phyloP scores from a whole-genome alignment of 2,113 vertebrate genomes.

The Panthera leo region DNA sequence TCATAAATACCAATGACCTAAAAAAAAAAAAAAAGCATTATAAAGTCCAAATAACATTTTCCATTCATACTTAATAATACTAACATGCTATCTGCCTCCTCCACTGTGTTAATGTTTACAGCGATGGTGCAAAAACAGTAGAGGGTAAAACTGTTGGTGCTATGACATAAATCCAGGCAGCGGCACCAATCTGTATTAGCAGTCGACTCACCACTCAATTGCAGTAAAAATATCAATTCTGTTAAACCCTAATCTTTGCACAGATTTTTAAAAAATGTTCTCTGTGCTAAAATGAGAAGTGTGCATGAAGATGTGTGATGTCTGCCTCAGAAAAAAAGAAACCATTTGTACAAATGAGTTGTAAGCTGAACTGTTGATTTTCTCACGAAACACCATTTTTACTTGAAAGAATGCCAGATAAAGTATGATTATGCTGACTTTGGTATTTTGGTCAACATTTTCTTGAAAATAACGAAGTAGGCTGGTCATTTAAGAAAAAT shows the following conservation, averaged over 20 bases:
- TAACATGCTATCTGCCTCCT: background rate
- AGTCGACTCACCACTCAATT: background rate
- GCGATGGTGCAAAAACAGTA: background rate
- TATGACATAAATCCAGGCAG: background rate
- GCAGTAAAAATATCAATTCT: background rate
- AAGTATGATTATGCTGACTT: background rate
- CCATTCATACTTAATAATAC: background rate
- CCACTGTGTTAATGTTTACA: background rate
- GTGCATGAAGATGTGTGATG: background rate
- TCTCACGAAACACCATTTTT: background rate
- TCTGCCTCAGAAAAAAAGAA: background rate
- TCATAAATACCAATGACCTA: background rate
- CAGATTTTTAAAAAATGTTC: background rate
- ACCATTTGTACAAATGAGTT: background rate
- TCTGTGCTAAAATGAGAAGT: background rate
- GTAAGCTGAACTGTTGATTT: background rate
- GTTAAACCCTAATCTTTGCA: background rate
- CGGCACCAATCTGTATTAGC: background rate
- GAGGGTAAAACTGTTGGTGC: background rate
- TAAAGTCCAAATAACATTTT: background rate
- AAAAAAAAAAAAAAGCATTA: background rate
- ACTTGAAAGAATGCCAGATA: slow-evolving; percentile 3
- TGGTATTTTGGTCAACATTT: background rate
- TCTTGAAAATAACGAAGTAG: slow-evolving; percentile 1
- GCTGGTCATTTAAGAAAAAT: slow-evolving; percentile 19